Base-by-base conservation (phyloP, 2,888 invertebrate genomes). In the Tetrapedia diversipes region DNA sequence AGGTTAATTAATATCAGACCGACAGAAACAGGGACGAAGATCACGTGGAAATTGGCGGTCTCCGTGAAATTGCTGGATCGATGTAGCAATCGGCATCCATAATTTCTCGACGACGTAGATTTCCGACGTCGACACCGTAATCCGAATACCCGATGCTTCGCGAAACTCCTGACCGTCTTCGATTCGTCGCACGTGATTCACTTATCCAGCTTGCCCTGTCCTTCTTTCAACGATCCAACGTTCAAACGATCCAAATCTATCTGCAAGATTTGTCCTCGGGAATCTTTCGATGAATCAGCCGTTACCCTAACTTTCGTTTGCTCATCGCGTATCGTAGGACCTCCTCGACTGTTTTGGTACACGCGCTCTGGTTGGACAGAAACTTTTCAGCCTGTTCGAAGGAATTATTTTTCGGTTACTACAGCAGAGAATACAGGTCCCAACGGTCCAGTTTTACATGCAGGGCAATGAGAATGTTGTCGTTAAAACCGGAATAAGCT, bases 1-100 rank as follows among this genome's bases (percentile, higher is more conserved):
- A 80, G 78, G 83, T 86, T 86, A 86, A 86, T 86, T 86, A 86
- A 86, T 82, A 86, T 77, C 64, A 81, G 83, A 78, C 79, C 61
- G 27, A 64, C 61, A 24, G 76, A 19, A 59, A 43, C 53, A 39
- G 27, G 51, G 47, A 41, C 59, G 56, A 72, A 80, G 69, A 82
- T 82, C 74, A 67, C 80, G 75, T 82, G 82, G 82, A 87, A 86
- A 87, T 87, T 84, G 82, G 74, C 77, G 80, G 84, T 81, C 76
- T 79, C 78, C 61, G 70, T 77, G 80, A 87, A 86, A 87, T 86
- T 86, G 81, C 73, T 72, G 74, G 81, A 86, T 85, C 80, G 80
- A 86, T 82, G 79, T 77, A 71, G 83, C 82, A 82, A 86, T 85
- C 82, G 79, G 82, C 79, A 83, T 80, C 76, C 76, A 82, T 83